Evolutionary conservation across 2,888 invertebrate species (phyloP).

Genomic region (Dynastes grantii): DNA sequence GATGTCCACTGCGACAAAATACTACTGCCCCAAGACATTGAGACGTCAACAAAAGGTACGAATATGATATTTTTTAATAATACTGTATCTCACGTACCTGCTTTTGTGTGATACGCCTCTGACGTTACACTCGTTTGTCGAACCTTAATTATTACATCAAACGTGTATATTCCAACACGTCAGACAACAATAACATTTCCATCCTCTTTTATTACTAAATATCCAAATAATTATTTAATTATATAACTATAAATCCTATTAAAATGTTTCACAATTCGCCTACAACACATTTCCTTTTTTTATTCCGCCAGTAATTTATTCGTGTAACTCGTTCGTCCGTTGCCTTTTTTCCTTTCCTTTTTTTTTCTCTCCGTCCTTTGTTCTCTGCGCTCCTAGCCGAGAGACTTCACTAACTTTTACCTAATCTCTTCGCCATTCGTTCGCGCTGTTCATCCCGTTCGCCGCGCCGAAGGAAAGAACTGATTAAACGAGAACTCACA

Average conservation of each 20-base stretch:
- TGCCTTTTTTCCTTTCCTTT: neutral
- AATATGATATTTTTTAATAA: too few relatives aligned
- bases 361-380: constrained; percentile 23
- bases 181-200: too few relatives aligned
- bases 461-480: constrained; percentile 23
- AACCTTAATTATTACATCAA: too few relatives aligned
- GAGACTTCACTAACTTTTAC: constrained; percentile 32
- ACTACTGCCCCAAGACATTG: too few relatives aligned
- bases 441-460: constrained; percentile 11
- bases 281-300: neutral
- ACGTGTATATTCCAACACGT: too few relatives aligned
- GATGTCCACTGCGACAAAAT: too few relatives aligned
- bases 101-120: too few relatives aligned
- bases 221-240: too few relatives aligned
- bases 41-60: too few relatives aligned
- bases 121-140: too few relatives aligned
- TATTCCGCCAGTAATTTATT: neutral
- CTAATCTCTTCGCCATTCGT: constrained; percentile 23
- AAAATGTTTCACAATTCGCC: constrained; percentile 7
- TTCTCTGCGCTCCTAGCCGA: neutral
- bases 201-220: too few relatives aligned
- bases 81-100: too few relatives aligned
- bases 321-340: constrained; percentile 2
- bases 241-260: neutral
- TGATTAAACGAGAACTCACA: constrained; percentile 44